Evolutionary conservation across 1,140 invertebrate species (phyloP).

Genomic region (Drosophila willistoni): DNA sequence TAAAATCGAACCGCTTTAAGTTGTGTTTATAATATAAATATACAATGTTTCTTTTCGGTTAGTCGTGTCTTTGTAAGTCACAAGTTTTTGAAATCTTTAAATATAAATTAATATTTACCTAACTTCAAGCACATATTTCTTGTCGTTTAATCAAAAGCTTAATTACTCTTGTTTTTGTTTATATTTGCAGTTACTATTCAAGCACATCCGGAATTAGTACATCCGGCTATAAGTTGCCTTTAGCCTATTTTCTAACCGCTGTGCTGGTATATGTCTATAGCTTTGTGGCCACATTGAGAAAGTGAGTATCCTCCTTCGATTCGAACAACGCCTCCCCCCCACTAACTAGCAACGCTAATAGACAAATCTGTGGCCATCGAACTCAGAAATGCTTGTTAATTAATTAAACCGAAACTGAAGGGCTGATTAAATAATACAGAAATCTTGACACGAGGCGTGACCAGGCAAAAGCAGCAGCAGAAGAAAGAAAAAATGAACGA

Average conservation of each 20-base stretch:
- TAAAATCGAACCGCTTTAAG: no score
- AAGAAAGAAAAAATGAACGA: not conserved
- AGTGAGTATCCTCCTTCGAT: conserved; percentile 86
- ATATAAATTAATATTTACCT: no score
- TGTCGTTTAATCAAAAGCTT: conserved; percentile 7
- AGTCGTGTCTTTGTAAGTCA: no score
- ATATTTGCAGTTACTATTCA: conserved; percentile 89
- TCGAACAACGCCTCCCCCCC: conserved; percentile 32
- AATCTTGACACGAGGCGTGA: conserved; percentile 68
- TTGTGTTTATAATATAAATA: no score
- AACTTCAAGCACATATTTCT: not conserved
- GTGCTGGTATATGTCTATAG: conserved; percentile 96
- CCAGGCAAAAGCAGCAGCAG: conserved; percentile 9
- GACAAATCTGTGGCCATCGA: conserved; percentile 69
- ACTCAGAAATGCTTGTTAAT: conserved; percentile 71
- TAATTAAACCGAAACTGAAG: conserved; percentile 67
- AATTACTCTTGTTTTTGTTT: conserved; percentile 19
- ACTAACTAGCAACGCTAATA: conserved; percentile 1
- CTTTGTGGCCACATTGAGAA: conserved; percentile 96
- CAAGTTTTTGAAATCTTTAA: no score
- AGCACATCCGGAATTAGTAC: conserved; percentile 86
- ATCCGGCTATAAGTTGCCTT: conserved; percentile 92
- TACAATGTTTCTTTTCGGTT: no score
- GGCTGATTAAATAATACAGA: conserved; percentile 79
- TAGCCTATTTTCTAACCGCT: conserved; percentile 96